A percentile compares a stretch with the other conserved stretches of the same genome.
Evolutionary conservation across 2,113 vertebrate genomes (phyloP).

Genomic region (Hydrolagus affinis): DNA sequence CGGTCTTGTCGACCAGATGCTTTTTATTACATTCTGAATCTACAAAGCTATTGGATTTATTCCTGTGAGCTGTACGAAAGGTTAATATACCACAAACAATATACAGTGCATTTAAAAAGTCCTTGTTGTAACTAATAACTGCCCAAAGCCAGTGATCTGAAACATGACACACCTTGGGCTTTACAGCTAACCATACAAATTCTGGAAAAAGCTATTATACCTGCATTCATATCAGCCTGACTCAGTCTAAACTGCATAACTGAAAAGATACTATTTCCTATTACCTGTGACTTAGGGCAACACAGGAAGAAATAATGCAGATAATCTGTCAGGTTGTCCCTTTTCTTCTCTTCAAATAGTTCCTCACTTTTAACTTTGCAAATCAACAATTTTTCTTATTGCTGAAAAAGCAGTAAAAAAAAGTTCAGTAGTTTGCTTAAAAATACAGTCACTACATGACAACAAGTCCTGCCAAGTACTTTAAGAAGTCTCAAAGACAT

Average conservation of each 20-base stretch:
- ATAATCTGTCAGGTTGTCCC: not conserved
- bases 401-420: too few species aligned
- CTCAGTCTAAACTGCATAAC: not conserved
- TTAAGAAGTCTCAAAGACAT: too few species aligned
- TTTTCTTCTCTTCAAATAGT: not conserved
- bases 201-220: not conserved
- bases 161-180: not conserved
- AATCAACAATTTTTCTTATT: too few species aligned
- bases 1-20: not conserved
- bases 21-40: conserved; percentile 6
- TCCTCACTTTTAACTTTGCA: too few species aligned
- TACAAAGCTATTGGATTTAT: not conserved
- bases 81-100: not conserved
- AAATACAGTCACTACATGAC: too few species aligned
- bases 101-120: not conserved
- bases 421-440: too few species aligned
- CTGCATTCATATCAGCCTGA: not conserved
- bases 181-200: not conserved
- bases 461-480: too few species aligned
- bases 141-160: not conserved
- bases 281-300: not conserved
- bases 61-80: not conserved
- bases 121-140: not conserved
- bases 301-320: not conserved
- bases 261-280: not conserved